Base-by-base conservation (phyloP, 2,797 vertebrate genomes). In the Sciaenops ocellatus region DNA sequence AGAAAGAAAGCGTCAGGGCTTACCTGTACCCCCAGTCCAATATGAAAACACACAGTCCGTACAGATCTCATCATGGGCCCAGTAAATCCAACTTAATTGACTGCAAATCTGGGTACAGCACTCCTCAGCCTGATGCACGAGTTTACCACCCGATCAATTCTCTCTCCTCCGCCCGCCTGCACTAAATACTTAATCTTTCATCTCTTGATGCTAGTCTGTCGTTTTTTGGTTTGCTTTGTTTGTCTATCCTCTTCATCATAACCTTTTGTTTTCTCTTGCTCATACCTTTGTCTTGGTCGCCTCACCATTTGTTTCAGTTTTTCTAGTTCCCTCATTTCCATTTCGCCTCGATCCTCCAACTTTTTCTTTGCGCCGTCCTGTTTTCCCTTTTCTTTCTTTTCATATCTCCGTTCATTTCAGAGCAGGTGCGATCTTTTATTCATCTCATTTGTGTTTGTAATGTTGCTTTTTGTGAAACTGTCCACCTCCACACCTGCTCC, bases 71-170 rank as follows among this genome's bases (percentile, higher is more conserved):
- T 89, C 76, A 71, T 76, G 55, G 80, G 56, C 57, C 71, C 61
- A 63, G 78, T 93, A 95, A 95, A 95, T 95, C 95, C 95, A 86
- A 83, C 81, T 90, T 95, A 95, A 95, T 95, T 95, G 93, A 92
- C 95, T 94, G 87, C 89, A 95, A 94, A 95, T 96, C 94, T 94
- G 83, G 84, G 83, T 82, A 85, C 69, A 89, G 80, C 85, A 61
- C 60, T 82, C 50, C 67, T 63, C 70, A 56, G 73, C 54, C 63
- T 77, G 11, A 46, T 38, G 26, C 52, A 61, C 26, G 60, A 48
- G 64, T 81, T 83, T 77, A 78, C 48, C 77, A 10, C 20, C 41
- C 30, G 60, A 44, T 56, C 30, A 56, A 22, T 68, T 60, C 24
- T 34, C 34, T 42, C 28, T 38, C 3, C 64, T 57, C 46, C 56